Percentiles rank a stretch among this genome's conserved stretches.
Conservation (phyloP, 2,113 vertebrate genomes). For the Epinephelus lanceolatus region DNA sequence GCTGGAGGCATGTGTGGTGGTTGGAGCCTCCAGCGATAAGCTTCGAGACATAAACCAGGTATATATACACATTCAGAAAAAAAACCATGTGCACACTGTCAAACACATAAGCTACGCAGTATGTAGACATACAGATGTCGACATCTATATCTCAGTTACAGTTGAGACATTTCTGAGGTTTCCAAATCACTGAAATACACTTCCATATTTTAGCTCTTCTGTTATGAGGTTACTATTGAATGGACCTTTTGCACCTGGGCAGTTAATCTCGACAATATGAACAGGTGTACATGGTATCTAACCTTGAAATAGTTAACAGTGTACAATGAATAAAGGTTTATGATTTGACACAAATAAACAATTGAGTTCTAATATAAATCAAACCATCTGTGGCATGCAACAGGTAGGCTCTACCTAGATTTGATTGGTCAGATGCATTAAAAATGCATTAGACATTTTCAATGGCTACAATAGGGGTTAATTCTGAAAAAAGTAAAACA, state of each 20-base stretch:
- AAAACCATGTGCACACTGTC: neutral
- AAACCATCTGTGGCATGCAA: neutral
- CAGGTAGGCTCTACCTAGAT: neutral
- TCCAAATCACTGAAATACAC: too few relatives aligned
- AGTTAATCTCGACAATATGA: neutral
- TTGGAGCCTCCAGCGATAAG: slow-evolving; percentile 87
- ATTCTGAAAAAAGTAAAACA: too few relatives aligned
- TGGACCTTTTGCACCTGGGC: neutral
- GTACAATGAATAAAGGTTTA: neutral
- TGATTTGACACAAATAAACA: neutral
- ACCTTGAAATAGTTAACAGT: neutral
- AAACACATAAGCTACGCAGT: neutral
- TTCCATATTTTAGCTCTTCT: too few relatives aligned
- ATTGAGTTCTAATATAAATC: neutral
- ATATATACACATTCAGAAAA: neutral
- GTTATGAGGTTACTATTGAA: neutral
- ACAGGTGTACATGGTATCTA: neutral
- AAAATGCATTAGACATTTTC: too few relatives aligned
- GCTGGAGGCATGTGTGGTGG: slow-evolving; percentile 92
- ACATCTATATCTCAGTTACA: neutral
- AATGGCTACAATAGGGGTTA: too few relatives aligned
- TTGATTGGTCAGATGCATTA: neutral
- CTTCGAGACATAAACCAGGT: slow-evolving; percentile 87
- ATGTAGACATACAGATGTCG: neutral
- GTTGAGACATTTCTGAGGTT: too few relatives aligned